Conservation (phyloP, 2,888 invertebrate species). For the Drosophila birchii region DNA sequence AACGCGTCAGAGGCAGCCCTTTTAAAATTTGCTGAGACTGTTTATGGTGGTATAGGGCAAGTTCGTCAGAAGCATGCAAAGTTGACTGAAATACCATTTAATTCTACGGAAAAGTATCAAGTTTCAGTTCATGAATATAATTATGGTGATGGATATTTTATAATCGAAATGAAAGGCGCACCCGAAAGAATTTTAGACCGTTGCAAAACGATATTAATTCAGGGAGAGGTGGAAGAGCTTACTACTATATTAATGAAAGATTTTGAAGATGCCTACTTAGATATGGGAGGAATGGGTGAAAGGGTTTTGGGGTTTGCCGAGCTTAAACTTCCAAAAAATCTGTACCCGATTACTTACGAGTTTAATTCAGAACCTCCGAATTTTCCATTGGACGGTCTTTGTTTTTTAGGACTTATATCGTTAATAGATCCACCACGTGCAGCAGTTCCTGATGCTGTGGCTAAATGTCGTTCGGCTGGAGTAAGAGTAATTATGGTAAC, state of each 20-base stretch:
- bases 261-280: conserved; percentile 96
- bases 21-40: conserved; percentile 96
- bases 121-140: conserved; percentile 97
- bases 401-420: conserved; percentile 98
- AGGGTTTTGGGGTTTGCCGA: conserved; percentile 97
- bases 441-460: conserved; percentile 98
- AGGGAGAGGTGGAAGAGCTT: conserved; percentile 95
- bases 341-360: conserved; percentile 95
- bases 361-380: conserved; percentile 96
- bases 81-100: conserved; percentile 96
- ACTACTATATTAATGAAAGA: conserved; percentile 97
- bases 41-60: conserved; percentile 93
- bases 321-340: conserved; percentile 93
- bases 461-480: conserved; percentile 98
- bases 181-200: conserved; percentile 97
- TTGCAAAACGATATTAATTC: conserved; percentile 95
- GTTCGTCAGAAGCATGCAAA: conserved; percentile 94
- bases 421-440: conserved; percentile 99
- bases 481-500: conserved; percentile 98
- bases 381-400: conserved; percentile 94
- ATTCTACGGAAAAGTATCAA: conserved; percentile 97
- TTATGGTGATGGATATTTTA: conserved; percentile 93
- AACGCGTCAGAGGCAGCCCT: conserved; percentile 98
- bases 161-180: conserved; percentile 98
- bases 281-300: conserved; percentile 95